These are phyloP conservation scores for Heteromyza rotundicornis DNA, from an alignment of 2,888 invertebrate species.

Conservation along the genomic window DNA sequence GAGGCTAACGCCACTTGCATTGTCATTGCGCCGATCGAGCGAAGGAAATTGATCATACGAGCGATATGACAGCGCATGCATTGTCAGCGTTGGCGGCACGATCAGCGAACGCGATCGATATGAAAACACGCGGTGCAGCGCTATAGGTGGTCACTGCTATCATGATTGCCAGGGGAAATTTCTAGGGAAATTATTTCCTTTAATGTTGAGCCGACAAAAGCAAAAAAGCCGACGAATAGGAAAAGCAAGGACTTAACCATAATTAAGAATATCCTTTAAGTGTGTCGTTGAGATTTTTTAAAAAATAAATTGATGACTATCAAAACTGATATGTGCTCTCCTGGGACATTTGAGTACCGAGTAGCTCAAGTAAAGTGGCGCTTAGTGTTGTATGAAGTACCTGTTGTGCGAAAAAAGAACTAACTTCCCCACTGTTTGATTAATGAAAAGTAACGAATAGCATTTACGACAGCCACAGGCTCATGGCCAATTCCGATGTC, in stretches of 20 bases:
- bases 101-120: background rate
- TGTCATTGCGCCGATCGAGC: background rate
- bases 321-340: background rate
- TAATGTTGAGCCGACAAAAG: background rate
- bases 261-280: background rate
- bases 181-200: background rate
- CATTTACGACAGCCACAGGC: background rate
- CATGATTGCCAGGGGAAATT: background rate
- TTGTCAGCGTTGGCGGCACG: background rate
- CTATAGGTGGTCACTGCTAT: background rate
- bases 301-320: background rate
- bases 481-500: background rate
- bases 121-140: constrained; percentile 7
- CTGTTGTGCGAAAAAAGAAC: constrained; percentile 2
- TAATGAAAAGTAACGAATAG: background rate
- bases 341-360: no score
- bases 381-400: background rate
- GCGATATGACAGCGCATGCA: background rate
- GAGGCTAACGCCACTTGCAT: background rate
- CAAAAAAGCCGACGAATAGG: background rate
- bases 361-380: background rate
- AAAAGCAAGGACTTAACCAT: background rate
- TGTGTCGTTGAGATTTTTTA: background rate
- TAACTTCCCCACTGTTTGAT: background rate
- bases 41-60: background rate